Percentiles rank a stretch among this genome's conserved stretches.
Evolutionary conservation across 1,140 invertebrate genomes (phyloP).

Genomic region (Bombus turneri): DNA sequence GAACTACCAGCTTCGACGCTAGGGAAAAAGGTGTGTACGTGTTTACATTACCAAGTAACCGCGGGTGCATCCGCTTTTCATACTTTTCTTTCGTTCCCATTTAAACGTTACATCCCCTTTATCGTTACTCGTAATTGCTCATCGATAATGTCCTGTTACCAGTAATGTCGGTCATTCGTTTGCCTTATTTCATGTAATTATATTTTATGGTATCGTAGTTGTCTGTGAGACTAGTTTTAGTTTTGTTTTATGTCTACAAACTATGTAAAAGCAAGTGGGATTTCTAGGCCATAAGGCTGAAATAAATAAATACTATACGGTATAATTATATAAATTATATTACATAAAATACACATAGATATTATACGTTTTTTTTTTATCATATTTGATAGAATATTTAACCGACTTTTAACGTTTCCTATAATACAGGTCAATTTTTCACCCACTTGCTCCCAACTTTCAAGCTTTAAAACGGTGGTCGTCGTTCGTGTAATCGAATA

Average conservation of each 20-base stretch:
- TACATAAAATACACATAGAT: too few relatives aligned
- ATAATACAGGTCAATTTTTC: conserved; percentile 36
- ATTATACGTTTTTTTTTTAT: too few relatives aligned
- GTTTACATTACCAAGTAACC: conserved; percentile 41
- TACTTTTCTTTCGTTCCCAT: not conserved
- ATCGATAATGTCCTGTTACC: not conserved
- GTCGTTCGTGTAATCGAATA: not conserved
- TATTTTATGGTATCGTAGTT: too few relatives aligned
- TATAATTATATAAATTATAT: too few relatives aligned
- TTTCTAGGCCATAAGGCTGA: too few relatives aligned
- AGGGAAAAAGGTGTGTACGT: conserved; percentile 41
- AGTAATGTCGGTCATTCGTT: not conserved
- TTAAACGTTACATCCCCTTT: not conserved
- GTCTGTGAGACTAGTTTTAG: too few relatives aligned
- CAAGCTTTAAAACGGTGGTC: too few relatives aligned
- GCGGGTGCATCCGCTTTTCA: not conserved
- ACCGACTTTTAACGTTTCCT: conserved; percentile 13
- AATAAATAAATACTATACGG: too few relatives aligned
- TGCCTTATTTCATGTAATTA: too few relatives aligned
- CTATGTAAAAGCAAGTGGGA: too few relatives aligned
- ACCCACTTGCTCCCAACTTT: conserved; percentile 8
- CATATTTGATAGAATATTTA: too few relatives aligned
- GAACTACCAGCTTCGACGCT: not conserved
- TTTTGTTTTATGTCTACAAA: too few relatives aligned
- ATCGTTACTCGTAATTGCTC: not conserved